These are phyloP conservation scores for Phaethon lepturus DNA, from an alignment of 2,113 vertebrate species.

Conservation along the genomic window DNA sequence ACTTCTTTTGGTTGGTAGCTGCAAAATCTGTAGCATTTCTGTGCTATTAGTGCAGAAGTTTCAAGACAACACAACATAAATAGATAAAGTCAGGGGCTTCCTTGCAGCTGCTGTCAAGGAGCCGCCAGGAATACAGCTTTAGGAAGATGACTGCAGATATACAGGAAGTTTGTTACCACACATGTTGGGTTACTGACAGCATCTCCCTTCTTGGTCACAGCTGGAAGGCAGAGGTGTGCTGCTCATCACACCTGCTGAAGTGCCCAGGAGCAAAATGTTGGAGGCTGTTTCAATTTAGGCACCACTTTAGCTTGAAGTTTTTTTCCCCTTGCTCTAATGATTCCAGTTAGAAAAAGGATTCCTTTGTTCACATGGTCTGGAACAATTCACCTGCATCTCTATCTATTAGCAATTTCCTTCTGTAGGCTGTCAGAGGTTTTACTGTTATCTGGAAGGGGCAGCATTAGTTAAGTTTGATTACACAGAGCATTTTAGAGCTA, in stretches of 20 bases:
- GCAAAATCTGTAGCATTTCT: not conserved
- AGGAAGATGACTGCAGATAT: not conserved
- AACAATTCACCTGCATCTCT: not conserved
- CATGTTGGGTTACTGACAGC: not conserved
- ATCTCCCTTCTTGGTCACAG: not conserved
- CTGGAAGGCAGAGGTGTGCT: not conserved
- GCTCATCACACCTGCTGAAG: not conserved
- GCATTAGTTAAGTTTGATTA: not conserved
- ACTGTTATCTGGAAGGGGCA: not conserved
- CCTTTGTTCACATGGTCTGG: not conserved
- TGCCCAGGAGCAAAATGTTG: accelerated
- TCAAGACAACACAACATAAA: not conserved
- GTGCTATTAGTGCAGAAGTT: not conserved
- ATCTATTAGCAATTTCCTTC: not conserved
- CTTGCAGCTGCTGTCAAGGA: not conserved
- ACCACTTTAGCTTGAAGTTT: not conserved
- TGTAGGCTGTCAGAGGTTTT: not conserved
- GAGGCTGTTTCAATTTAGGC: not conserved
- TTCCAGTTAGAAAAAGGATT: not conserved
- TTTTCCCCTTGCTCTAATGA: not conserved
- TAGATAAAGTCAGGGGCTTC: not conserved
- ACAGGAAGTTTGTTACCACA: not conserved
- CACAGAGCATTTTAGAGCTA: not conserved
- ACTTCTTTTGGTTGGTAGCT: not conserved
- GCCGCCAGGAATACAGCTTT: not conserved